Conservation (phyloP, 2,888 invertebrate species). For the Rhodophaea formosa region DNA sequence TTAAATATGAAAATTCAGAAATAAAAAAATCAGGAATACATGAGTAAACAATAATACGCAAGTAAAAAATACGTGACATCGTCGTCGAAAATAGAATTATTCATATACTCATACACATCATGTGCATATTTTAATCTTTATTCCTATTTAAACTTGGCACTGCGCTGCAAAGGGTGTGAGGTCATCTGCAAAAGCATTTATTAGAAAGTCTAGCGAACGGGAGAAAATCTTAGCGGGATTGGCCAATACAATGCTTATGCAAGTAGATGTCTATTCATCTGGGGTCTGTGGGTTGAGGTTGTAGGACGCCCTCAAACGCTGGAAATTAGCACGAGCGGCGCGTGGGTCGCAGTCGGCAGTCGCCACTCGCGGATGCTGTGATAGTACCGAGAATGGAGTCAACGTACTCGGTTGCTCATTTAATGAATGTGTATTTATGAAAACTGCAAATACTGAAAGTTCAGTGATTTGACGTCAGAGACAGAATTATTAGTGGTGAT, state of each 20-base stretch:
- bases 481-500: too few relatives aligned
- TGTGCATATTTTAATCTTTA: slow-evolving; percentile 29
- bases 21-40: too few relatives aligned
- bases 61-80: background rate
- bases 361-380: slow-evolving; percentile 58
- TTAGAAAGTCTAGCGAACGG: slow-evolving; percentile 12
- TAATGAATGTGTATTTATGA: slow-evolving; percentile 5
- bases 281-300: slow-evolving; percentile 52
- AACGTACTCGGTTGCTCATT: slow-evolving; percentile 49
- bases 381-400: slow-evolving; percentile 58
- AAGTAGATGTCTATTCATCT: slow-evolving; percentile 33
- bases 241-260: slow-evolving; percentile 12
- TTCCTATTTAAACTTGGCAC: slow-evolving; percentile 53
- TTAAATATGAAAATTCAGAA: too few relatives aligned
- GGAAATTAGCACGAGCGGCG: slow-evolving; percentile 61
- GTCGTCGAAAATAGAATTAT: background rate
- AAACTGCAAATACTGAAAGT: background rate
- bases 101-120: background rate
- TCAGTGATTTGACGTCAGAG: too few relatives aligned
- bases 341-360: slow-evolving; percentile 45
- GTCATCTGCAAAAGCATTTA: slow-evolving; percentile 37
- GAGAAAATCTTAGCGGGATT: background rate
- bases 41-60: too few relatives aligned
- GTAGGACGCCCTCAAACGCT: slow-evolving; percentile 52
- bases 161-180: slow-evolving; percentile 38